Percentiles rank a stretch among this genome's conserved stretches.
These are phyloP conservation scores for Campylorhamphus procurvoides DNA, from an alignment of 2,113 vertebrate genomes.

Conservation along the genomic window DNA sequence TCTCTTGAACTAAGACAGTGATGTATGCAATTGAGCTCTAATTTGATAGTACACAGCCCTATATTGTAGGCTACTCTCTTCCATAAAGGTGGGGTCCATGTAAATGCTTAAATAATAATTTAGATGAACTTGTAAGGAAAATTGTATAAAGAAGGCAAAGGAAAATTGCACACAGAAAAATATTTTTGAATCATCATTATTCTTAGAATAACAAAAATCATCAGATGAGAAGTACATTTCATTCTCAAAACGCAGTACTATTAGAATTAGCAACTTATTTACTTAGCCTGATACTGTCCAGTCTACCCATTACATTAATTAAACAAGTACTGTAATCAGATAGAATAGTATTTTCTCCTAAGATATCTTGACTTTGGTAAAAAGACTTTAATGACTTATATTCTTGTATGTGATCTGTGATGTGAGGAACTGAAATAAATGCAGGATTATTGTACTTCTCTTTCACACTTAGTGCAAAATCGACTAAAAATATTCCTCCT, in stretches of 20 bases:
- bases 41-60: not conserved
- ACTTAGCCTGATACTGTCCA: not conserved
- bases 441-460: not conserved
- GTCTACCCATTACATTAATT: not conserved
- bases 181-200: not conserved
- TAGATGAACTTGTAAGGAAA: not conserved
- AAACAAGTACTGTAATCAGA: not conserved
- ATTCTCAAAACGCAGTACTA: not conserved
- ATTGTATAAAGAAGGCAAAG: not conserved
- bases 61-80: not conserved
- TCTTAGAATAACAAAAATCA: not conserved
- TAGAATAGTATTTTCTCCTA: not conserved
- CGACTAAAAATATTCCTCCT: not conserved
- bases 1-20: too few species aligned
- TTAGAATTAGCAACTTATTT: constrained; percentile 13
- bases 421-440: not conserved
- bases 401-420: not conserved
- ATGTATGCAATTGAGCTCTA: not conserved
- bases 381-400: not conserved
- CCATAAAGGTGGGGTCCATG: not conserved
- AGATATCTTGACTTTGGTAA: not conserved
- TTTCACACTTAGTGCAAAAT: not conserved
- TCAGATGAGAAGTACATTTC: not conserved
- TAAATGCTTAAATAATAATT: not conserved
- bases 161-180: not conserved